Conservation (phyloP, 2,888 invertebrate species). For the Mantis religiosa region DNA sequence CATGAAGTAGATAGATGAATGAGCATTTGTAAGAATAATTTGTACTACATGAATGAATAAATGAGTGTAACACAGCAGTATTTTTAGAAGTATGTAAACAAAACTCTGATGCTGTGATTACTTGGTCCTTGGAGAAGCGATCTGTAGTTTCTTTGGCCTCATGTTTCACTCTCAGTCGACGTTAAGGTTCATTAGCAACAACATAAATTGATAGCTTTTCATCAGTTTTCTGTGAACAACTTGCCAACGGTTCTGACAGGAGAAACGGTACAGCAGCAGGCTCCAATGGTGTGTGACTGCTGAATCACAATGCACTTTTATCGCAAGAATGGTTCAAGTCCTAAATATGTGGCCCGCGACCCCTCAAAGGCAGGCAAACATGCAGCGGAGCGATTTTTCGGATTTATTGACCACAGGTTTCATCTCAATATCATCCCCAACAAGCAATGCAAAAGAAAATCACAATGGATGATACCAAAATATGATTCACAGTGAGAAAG, state of each 20-base stretch:
- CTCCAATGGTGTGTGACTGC: neutral
- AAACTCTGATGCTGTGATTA: neutral
- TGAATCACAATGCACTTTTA: neutral
- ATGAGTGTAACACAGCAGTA: too few species aligned
- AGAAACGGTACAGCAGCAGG: neutral
- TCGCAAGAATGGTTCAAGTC: neutral
- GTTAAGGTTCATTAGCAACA: neutral
- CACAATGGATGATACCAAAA: too few species aligned
- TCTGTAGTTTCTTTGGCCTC: neutral
- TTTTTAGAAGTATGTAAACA: neutral
- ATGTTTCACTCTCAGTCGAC: neutral
- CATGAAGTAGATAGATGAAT: too few species aligned
- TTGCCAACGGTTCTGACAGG: neutral
- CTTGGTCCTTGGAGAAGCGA: neutral
- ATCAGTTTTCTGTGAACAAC: neutral
- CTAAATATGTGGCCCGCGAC: neutral
- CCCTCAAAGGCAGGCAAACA: too few species aligned
- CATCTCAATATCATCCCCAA: too few species aligned
- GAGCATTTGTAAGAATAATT: too few species aligned
- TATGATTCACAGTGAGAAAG: too few species aligned
- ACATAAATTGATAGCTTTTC: neutral
- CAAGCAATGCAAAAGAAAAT: too few species aligned
- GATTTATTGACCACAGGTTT: too few species aligned
- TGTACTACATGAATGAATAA: too few species aligned
- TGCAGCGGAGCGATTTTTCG: too few species aligned